Evolutionary conservation across 2,797 vertebrate genomes (phyloP).

Genomic region (Sebastes steindachneri): DNA sequence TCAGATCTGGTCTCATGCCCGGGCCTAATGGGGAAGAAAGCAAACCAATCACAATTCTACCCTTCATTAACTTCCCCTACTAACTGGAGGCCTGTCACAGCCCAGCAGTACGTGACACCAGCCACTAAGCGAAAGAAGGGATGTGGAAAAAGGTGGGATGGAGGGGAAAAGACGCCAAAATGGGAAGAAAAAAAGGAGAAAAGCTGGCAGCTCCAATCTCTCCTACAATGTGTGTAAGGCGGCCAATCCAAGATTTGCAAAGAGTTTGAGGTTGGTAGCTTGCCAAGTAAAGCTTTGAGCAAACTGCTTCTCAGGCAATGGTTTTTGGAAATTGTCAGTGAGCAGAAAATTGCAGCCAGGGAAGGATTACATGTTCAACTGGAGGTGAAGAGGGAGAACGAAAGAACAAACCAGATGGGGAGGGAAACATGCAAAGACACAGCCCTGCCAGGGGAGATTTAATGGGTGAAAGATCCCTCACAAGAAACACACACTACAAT

Average conservation of each 20-base stretch:
- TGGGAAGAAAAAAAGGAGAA: not conserved
- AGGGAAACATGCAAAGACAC: slow-evolving; percentile 50
- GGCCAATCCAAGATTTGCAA: slow-evolving; percentile 37
- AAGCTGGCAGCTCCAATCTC: slow-evolving; percentile 23
- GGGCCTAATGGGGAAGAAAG: slow-evolving; percentile 79
- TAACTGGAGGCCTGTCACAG: slow-evolving; percentile 43
- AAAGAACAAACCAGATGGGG: slow-evolving; percentile 34
- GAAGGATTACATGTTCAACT: slow-evolving; percentile 35
- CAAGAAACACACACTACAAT: slow-evolving; percentile 4
- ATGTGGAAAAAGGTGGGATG: slow-evolving; percentile 36
- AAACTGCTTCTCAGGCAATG: slow-evolving; percentile 44
- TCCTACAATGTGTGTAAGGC: not conserved
- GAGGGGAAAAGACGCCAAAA: slow-evolving; percentile 22
- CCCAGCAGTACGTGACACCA: slow-evolving; percentile 53
- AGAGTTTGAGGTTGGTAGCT: slow-evolving; percentile 19
- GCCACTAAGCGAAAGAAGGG: slow-evolving; percentile 56
- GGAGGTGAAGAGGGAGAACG: slow-evolving; percentile 24
- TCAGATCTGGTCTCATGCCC: slow-evolving; percentile 80
- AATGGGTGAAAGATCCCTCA: slow-evolving; percentile 4
- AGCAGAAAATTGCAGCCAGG: slow-evolving; percentile 49
- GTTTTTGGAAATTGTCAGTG: slow-evolving; percentile 28
- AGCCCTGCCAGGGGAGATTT: slow-evolving; percentile 27
- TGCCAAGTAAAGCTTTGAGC: slow-evolving; percentile 40
- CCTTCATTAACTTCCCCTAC: slow-evolving; percentile 33
- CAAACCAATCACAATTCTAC: slow-evolving; percentile 77